These are phyloP conservation scores for Harpalus rubripes DNA, from an alignment of 2,888 invertebrate species.

Conservation along the genomic window DNA sequence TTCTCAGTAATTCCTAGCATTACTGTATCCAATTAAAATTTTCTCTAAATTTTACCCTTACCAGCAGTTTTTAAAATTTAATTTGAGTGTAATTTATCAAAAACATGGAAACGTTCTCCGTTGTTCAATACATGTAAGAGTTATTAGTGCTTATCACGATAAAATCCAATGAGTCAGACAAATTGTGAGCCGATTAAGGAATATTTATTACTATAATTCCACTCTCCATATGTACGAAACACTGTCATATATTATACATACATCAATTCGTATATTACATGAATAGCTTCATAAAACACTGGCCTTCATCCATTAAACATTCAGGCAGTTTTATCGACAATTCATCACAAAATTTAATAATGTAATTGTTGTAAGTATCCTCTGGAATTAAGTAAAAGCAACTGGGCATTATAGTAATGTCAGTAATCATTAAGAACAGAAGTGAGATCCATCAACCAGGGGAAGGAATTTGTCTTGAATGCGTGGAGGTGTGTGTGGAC, in stretches of 20 bases:
- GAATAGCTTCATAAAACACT: background rate
- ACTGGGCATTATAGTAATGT: slow-evolving; percentile 20
- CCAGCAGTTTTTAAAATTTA: no score
- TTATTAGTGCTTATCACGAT: slow-evolving; percentile 9
- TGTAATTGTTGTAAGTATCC: slow-evolving; percentile 3
- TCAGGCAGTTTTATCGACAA: background rate
- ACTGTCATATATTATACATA: slow-evolving; percentile 14
- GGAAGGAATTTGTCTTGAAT: background rate
- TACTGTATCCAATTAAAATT: no score
- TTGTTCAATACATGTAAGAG: background rate
- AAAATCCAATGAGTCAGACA: slow-evolving; percentile 32
- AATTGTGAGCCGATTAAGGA: slow-evolving; percentile 26
- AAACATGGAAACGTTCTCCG: no score
- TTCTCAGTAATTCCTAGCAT: no score
- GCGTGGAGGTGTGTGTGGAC: background rate
- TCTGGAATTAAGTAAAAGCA: background rate
- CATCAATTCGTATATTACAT: slow-evolving; percentile 21
- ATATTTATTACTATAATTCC: slow-evolving; percentile 44
- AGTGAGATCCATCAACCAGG: background rate
- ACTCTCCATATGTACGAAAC: slow-evolving; percentile 11
- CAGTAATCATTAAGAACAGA: background rate
- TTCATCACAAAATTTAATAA: slow-evolving; percentile 36
- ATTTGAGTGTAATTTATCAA: no score
- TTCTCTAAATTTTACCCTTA: no score
- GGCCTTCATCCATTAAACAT: background rate